phyloP scores from a whole-genome alignment of 2,888 invertebrate genomes.

The Phragmatobia fuliginosa region DNA sequence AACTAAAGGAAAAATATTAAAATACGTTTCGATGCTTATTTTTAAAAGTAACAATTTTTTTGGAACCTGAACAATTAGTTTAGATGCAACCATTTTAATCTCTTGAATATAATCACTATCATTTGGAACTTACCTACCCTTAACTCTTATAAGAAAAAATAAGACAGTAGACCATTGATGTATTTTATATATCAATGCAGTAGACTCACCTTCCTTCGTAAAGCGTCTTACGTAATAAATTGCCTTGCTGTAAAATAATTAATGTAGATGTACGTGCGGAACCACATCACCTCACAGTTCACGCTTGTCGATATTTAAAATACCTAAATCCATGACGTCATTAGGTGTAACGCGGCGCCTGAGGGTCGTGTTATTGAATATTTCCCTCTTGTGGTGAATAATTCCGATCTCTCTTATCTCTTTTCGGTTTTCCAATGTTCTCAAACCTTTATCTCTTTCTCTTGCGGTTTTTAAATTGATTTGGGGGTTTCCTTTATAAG shows the following conservation, averaged over 20 bases:
- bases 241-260: not conserved
- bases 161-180: no score
- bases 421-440: constrained; percentile 11
- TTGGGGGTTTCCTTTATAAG: not conserved
- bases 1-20: no score
- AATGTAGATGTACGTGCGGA: constrained; percentile 8
- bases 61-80: no score
- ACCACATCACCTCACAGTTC: not conserved
- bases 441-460: not conserved
- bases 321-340: constrained; percentile 19
- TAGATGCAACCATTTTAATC: no score
- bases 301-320: constrained; percentile 20
- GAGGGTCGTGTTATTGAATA: constrained; percentile 19
- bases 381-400: constrained; percentile 17
- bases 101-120: no score
- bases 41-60: no score
- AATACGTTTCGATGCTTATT: no score
- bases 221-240: no score
- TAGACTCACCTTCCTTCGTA: no score
- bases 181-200: no score
- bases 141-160: no score
- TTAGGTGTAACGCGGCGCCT: constrained; percentile 20
- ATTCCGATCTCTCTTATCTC: constrained; percentile 10
- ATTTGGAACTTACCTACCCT: no score
- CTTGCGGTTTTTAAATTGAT: constrained; percentile 5